phyloP scores from a whole-genome alignment of 1,140 invertebrate genomes.

The Charaxes varanes region DNA sequence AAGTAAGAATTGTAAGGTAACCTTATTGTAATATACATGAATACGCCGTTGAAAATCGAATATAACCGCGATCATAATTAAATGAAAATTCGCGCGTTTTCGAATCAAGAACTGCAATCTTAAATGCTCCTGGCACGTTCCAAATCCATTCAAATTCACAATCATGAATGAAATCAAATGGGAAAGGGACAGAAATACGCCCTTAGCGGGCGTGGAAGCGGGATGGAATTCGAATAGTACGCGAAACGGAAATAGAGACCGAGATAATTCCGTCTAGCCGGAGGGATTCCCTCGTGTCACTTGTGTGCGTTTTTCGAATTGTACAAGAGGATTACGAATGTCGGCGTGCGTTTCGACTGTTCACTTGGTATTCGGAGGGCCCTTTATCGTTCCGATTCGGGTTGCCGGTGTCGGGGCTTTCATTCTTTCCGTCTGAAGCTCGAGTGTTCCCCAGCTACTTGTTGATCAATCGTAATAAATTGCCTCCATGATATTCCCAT shows the following conservation, averaged over 20 bases:
- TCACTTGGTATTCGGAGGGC: constrained; percentile 32
- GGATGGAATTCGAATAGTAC: constrained; percentile 66
- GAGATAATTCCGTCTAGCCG: constrained; percentile 72
- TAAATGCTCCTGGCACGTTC: constrained; percentile 33
- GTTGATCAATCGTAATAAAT: constrained; percentile 73
- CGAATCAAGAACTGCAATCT: constrained; percentile 25
- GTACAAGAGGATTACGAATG: constrained; percentile 51
- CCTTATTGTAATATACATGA: too few relatives aligned
- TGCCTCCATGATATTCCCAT: constrained; percentile 70
- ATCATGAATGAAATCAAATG: constrained; percentile 69
- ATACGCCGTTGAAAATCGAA: too few relatives aligned
- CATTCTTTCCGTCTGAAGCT: constrained; percentile 53
- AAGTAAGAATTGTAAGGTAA: too few relatives aligned
- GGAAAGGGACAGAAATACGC: constrained; percentile 49
- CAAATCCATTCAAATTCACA: constrained; percentile 65
- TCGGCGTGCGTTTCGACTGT: constrained; percentile 48
- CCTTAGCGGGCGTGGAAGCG: constrained; percentile 29
- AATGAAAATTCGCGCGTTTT: constrained; percentile 27
- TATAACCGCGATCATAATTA: too few relatives aligned
- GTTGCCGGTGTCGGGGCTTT: constrained; percentile 31
- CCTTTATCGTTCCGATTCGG: constrained; percentile 30
- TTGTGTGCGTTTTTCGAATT: constrained; percentile 70
- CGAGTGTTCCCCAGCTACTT: constrained; percentile 62
- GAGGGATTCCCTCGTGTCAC: constrained; percentile 71
- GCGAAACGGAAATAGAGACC: constrained; percentile 70